Evolutionary conservation across 2,113 vertebrate species (phyloP), one percentile per base, ranked within the genome.

Genomic region (Hypocryptadius cinnamomeus): DNA sequence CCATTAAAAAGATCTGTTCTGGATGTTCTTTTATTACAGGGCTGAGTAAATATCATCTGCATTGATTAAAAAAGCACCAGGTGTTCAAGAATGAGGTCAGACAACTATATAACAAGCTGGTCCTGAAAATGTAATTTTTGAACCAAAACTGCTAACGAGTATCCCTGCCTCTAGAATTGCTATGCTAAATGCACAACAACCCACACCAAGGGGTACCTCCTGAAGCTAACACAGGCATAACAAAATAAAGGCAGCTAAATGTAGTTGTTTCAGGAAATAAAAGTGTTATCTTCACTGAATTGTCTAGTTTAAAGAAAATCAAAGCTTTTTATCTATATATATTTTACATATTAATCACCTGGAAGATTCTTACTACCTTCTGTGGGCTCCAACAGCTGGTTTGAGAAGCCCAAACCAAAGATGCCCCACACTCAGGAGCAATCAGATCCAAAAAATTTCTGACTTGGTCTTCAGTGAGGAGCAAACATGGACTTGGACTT

Each of bases 401-500:
- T 39, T 70, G 54, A 87, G 74, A 82, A 91, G 18, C 11, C 17
- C 66, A 87, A 74, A 74, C 10, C 20, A 28, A 68, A 53, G 1
- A 0, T 3, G 27, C 15, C 42, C 50, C 25, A 42, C 0, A 0
- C 21, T 68, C 27, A 72, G 47, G 19, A 63, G 30, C 21, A 76
- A 39, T 14, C 7, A 60, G 22, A 40, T 86, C 39, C 40, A 81
- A 71, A 89, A 83, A n/a, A 8, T 2, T 80, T 88, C 59, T 76
- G 25, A 76, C 25, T 89, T 60, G 11, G 18, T 56, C 73, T 68
- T 27, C 19, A 40, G 9, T 4, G 13, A 78, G 22, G 25, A 70
- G 59, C 18, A 79, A 80, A 31, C 27, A 76, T 0, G 14, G 44
- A 45, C 56, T 54, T 8, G 2, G 44, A 73, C 33, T 65, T 48